Percentiles rank a stretch among this genome's conserved stretches.
Evolutionary conservation across 2,797 vertebrate genomes (phyloP).

Genomic region (Anguilla obscura): DNA sequence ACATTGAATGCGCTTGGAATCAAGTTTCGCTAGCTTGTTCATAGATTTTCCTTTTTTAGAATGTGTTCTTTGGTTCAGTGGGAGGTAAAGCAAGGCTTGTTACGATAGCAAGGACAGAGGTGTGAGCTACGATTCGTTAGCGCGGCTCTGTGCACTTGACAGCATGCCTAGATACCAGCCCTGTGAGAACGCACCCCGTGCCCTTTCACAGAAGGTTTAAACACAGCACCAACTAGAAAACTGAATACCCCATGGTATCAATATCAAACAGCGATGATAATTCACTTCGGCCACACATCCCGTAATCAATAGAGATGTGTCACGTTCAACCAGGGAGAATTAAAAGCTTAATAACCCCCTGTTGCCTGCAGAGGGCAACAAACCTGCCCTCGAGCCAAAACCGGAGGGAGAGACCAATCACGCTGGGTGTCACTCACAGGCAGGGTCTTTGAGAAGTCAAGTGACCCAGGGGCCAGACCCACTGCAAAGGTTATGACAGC

Average conservation of each 20-base stretch:
- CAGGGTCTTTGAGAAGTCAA: neutral
- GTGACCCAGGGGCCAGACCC: neutral
- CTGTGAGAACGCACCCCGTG: neutral
- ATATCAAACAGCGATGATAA: neutral
- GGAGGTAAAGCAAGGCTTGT: neutral
- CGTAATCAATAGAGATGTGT: neutral
- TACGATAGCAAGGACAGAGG: neutral
- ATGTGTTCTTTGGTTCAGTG: neutral
- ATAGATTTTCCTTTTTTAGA: neutral
- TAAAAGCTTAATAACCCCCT: slow-evolving; percentile 8
- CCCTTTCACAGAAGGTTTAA: neutral
- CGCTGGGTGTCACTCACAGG: neutral
- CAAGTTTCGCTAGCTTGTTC: neutral
- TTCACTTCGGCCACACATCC: neutral
- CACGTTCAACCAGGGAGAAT: slow-evolving; percentile 3
- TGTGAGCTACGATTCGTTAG: neutral
- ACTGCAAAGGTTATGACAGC: slow-evolving; percentile 9
- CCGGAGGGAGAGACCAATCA: neutral
- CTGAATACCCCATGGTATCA: neutral
- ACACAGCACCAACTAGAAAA: neutral
- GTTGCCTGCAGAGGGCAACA: neutral
- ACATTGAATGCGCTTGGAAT: neutral
- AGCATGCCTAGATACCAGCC: neutral
- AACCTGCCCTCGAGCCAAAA: neutral
- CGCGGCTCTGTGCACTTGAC: neutral